phyloP scores from a whole-genome alignment of 2,888 invertebrate genomes.

The Parnassius orleans region DNA sequence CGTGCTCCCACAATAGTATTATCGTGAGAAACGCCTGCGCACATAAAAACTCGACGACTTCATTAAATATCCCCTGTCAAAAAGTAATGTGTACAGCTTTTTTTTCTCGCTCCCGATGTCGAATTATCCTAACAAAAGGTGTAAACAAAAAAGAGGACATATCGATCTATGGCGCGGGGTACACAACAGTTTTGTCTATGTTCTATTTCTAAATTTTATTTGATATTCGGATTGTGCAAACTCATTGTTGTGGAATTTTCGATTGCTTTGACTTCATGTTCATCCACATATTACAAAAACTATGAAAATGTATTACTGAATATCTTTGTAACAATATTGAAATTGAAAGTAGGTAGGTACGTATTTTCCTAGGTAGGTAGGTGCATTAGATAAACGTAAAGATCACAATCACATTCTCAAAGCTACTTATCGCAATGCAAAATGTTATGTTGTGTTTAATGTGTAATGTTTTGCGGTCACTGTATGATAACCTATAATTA shows the following conservation, averaged over 20 bases:
- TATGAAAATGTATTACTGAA: too few relatives aligned
- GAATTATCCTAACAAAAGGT: slow-evolving; percentile 80
- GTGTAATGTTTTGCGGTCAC: slow-evolving; percentile 14
- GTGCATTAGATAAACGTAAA: too few relatives aligned
- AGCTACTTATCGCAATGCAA: slow-evolving; percentile 9
- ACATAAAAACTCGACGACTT: slow-evolving; percentile 67
- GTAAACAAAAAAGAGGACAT: slow-evolving; percentile 74
- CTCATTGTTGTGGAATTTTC: too few relatives aligned
- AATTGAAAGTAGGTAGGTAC: too few relatives aligned
- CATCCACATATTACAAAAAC: too few relatives aligned
- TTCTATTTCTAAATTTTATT: neutral
- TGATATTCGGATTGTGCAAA: too few relatives aligned
- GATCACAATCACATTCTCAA: slow-evolving; percentile 6
- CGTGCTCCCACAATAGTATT: slow-evolving; percentile 68
- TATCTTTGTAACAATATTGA: too few relatives aligned
- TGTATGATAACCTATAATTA: slow-evolving; percentile 43
- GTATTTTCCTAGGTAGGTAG: too few relatives aligned
- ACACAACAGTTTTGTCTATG: slow-evolving; percentile 52
- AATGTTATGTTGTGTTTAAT: neutral
- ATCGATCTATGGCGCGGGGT: slow-evolving; percentile 55
- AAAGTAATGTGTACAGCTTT: slow-evolving; percentile 76
- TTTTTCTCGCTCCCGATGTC: slow-evolving; percentile 77
- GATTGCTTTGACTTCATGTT: too few relatives aligned
- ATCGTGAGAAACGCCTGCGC: slow-evolving; percentile 65
- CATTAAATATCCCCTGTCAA: slow-evolving; percentile 80